A percentile compares a stretch with the other conserved stretches of the same genome.
These are phyloP conservation scores for Drosophila fuyamai DNA, from an alignment of 1,140 invertebrate species.

Conservation along the genomic window DNA sequence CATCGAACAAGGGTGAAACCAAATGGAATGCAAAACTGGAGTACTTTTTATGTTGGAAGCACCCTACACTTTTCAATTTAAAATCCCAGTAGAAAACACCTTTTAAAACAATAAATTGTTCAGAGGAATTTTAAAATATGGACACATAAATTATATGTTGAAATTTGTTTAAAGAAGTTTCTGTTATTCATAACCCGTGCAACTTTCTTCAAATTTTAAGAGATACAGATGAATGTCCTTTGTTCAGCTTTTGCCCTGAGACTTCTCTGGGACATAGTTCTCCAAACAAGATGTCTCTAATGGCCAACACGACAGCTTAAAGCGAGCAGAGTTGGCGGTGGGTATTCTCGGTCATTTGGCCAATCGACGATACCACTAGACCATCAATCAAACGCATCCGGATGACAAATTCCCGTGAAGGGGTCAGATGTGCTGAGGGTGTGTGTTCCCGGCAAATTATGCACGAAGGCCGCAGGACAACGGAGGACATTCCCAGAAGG, in stretches of 20 bases:
- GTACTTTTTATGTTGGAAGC: too few relatives aligned
- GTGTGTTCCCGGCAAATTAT: conserved; percentile 40
- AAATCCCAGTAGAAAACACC: too few relatives aligned
- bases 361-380: conserved; percentile 18
- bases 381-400: conserved; percentile 37
- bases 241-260: not conserved
- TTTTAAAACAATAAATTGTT: too few relatives aligned
- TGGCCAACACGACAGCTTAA: conserved; percentile 24
- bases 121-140: too few relatives aligned
- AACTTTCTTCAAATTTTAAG: too few relatives aligned
- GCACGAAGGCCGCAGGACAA: conserved; percentile 25
- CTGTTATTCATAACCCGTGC: too few relatives aligned
- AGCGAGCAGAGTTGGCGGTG: not conserved
- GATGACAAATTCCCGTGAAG: conserved; percentile 52
- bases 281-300: conserved; percentile 37
- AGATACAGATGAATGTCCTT: conserved; percentile 39
- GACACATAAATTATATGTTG: too few relatives aligned
- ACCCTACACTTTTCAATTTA: too few relatives aligned
- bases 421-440: not conserved
- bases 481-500: conserved; percentile 11
- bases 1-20: not conserved
- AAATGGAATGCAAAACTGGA: not conserved
- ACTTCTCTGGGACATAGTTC: conserved; percentile 13
- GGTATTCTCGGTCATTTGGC: conserved; percentile 12
- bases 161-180: too few relatives aligned